Evolutionary conservation across 2,888 invertebrate species (phyloP).

Genomic region (Pseudanteris insignis): DNA sequence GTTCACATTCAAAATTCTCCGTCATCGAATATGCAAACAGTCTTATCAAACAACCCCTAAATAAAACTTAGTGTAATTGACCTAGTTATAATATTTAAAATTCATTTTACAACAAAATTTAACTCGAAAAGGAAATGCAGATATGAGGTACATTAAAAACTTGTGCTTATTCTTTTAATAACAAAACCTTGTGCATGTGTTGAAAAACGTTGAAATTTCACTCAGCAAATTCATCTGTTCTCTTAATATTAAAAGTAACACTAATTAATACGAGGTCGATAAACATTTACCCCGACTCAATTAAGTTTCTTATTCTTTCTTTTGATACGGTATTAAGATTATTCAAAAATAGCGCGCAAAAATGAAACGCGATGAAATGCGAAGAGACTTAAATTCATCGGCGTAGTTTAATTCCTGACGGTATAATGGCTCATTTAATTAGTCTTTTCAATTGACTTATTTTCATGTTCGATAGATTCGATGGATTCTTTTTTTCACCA

Average conservation of each 20-base stretch:
- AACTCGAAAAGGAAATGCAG: no score
- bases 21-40: constrained; percentile 13
- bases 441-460: constrained; percentile 16
- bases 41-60: constrained; percentile 14
- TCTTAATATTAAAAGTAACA: constrained; percentile 5
- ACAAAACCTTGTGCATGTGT: no score
- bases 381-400: constrained; percentile 2
- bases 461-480: constrained; percentile 19
- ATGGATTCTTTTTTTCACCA: constrained; percentile 32
- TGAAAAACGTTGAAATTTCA: no score
- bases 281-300: constrained; percentile 13
- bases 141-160: no score
- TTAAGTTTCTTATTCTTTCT: constrained; percentile 6
- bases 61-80: constrained; percentile 23
- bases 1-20: constrained; percentile 21
- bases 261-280: constrained; percentile 13
- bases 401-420: neutral
- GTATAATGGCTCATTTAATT: constrained; percentile 19
- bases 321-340: neutral
- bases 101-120: constrained; percentile 12
- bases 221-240: no score
- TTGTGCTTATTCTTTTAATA: no score
- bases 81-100: constrained; percentile 21
- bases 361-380: neutral
- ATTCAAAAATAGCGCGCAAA: constrained; percentile 3